These are phyloP conservation scores for Gobius niger DNA, from an alignment of 2,113 vertebrate genomes.

Conservation along the genomic window DNA sequence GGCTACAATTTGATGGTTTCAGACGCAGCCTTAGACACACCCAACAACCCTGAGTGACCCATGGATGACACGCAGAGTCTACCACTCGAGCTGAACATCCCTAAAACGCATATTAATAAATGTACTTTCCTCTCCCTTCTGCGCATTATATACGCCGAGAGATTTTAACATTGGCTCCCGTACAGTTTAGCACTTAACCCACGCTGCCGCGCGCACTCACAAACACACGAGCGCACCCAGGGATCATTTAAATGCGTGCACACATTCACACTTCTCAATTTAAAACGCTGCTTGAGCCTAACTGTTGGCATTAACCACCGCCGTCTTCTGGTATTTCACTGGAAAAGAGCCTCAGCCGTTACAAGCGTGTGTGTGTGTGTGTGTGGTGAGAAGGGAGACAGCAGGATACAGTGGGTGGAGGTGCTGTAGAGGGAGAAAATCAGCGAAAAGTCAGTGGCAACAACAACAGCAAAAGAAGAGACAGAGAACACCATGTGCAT, in stretches of 20 bases:
- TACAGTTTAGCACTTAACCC: slow-evolving; percentile 4
- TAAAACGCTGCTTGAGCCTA: slow-evolving; percentile 45
- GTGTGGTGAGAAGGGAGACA: slow-evolving; percentile 6
- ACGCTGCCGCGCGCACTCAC: neutral
- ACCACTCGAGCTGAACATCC: too few relatives aligned
- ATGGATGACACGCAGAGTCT: too few relatives aligned
- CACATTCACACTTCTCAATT: slow-evolving; percentile 30
- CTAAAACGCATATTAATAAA: too few relatives aligned
- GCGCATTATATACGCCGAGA: neutral
- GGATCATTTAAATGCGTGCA: slow-evolving; percentile 3
- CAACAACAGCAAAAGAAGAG: slow-evolving; percentile 6
- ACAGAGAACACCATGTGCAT: slow-evolving; percentile 3
- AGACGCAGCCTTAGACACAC: too few relatives aligned
- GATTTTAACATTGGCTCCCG: slow-evolving; percentile 7
- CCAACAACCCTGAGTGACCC: too few relatives aligned
- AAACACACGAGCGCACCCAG: slow-evolving; percentile 2
- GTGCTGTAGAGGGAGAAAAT: slow-evolving; percentile 24
- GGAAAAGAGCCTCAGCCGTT: slow-evolving; percentile 47
- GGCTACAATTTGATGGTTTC: too few relatives aligned
- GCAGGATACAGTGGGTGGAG: slow-evolving; percentile 52
- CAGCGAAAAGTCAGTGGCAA: slow-evolving; percentile 1
- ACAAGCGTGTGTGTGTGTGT: slow-evolving; percentile 14
- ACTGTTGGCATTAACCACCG: slow-evolving; percentile 61
- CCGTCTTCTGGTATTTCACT: slow-evolving; percentile 64
- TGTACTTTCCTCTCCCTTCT: too few relatives aligned